phyloP scores from a whole-genome alignment of 2,797 vertebrate genomes.

The Eupleurogrammus muticus region DNA sequence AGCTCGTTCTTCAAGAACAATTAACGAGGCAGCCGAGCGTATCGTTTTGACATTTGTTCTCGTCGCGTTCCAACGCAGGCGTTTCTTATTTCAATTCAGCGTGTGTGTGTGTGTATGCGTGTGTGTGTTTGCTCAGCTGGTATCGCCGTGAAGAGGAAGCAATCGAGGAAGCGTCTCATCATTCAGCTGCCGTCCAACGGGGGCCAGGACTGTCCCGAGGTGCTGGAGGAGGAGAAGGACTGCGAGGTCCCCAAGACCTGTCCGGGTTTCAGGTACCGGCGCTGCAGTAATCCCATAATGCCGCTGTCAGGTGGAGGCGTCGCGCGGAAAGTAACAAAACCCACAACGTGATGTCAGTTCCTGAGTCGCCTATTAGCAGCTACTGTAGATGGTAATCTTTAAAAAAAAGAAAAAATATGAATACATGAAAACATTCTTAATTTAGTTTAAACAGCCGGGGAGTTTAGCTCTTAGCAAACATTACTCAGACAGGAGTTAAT shows the following conservation, averaged over 20 bases:
- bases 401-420: background rate
- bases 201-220: constrained; percentile 92
- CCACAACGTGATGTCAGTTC: too few species aligned
- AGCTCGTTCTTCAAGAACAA: constrained; percentile 42
- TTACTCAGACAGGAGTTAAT: too few species aligned
- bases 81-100: constrained; percentile 30
- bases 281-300: background rate
- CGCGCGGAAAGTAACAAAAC: background rate
- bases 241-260: constrained; percentile 87
- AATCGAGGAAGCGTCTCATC: constrained; percentile 89
- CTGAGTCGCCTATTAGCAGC: too few species aligned
- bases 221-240: constrained; percentile 91
- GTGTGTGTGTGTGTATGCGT: constrained; percentile 36
- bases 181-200: constrained; percentile 92
- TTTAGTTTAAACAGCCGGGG: too few species aligned
- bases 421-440: background rate
- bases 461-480: too few species aligned
- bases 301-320: background rate
- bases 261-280: constrained; percentile 90
- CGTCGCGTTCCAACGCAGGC: constrained; percentile 18
- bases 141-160: constrained; percentile 81
- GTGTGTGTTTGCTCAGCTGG: constrained; percentile 67
- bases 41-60: constrained; percentile 46
- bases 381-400: background rate
- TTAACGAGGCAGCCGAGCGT: constrained; percentile 17